A percentile compares a stretch with the other conserved stretches of the same genome.
These are phyloP conservation scores for Pao palembangensis DNA, from an alignment of 2,113 vertebrate species.

Conservation along the genomic window DNA sequence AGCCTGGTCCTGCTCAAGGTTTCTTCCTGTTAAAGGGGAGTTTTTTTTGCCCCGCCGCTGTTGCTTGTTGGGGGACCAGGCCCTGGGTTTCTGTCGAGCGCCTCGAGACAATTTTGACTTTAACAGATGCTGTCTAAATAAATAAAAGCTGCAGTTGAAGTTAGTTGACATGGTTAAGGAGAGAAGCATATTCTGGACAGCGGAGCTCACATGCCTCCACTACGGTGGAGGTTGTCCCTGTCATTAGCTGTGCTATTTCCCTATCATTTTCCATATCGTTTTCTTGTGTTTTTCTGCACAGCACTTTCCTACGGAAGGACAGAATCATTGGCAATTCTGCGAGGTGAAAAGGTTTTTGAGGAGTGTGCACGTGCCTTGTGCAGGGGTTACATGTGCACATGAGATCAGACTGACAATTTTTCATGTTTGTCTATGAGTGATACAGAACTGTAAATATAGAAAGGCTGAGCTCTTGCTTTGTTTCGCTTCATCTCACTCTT, in stretches of 20 bases:
- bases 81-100: no score
- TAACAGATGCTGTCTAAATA: no score
- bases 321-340: slow-evolving; percentile 38
- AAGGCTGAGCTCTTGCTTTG: slow-evolving; percentile 20
- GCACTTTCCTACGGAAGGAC: slow-evolving; percentile 42
- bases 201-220: slow-evolving; percentile 55
- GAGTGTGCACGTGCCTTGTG: slow-evolving; percentile 22
- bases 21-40: no score
- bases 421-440: slow-evolving; percentile 16
- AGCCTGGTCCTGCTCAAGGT: no score
- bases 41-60: no score
- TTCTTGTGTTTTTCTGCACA: slow-evolving; percentile 52
- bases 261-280: slow-evolving; percentile 29
- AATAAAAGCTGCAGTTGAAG: no score
- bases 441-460: neutral
- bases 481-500: slow-evolving; percentile 35
- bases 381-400: slow-evolving; percentile 4
- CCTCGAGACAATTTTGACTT: no score
- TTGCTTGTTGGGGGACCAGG: no score
- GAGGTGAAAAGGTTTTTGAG: slow-evolving; percentile 47
- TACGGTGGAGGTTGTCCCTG: slow-evolving; percentile 2
- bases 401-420: slow-evolving; percentile 2
- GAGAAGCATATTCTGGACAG: slow-evolving; percentile 48
- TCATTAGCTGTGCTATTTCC: neutral
- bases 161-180: slow-evolving; percentile 31